Conservation (phyloP, 2,113 vertebrate genomes). For the Chroicocephalus ridibundus region DNA sequence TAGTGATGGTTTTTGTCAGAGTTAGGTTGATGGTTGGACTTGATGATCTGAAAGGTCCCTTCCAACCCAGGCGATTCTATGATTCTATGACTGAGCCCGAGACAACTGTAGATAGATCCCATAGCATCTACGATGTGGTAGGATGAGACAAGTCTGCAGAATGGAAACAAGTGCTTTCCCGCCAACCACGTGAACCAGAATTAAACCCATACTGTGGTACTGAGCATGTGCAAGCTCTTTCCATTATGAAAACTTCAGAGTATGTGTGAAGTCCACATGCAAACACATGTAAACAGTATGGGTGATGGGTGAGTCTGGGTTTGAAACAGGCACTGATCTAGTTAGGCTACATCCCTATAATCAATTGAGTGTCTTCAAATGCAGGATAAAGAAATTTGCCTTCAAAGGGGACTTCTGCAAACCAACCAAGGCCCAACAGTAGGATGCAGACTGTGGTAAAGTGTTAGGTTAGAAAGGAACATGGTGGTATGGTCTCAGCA, state of each 20-base stretch:
- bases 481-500: neutral
- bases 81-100: neutral
- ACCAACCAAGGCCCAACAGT: neutral
- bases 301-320: neutral
- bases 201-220: neutral
- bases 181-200: neutral
- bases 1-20: no score
- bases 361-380: accelerated
- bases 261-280: neutral
- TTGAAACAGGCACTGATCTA: neutral
- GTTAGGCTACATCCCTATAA: neutral
- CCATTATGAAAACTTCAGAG: neutral
- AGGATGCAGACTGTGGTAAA: neutral
- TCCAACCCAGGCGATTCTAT: no score
- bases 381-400: neutral
- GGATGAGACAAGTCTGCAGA: neutral
- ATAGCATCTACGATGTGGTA: accelerated
- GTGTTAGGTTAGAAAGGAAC: neutral
- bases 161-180: neutral
- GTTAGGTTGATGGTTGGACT: no score
- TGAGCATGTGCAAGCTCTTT: accelerated
- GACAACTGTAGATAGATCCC: neutral
- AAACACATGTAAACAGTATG: accelerated
- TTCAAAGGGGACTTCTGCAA: neutral
- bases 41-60: no score